A percentile compares a stretch with the other conserved stretches of the same genome.
Conservation (phyloP, 2,113 vertebrate species). For the Phasianus colchicus region DNA sequence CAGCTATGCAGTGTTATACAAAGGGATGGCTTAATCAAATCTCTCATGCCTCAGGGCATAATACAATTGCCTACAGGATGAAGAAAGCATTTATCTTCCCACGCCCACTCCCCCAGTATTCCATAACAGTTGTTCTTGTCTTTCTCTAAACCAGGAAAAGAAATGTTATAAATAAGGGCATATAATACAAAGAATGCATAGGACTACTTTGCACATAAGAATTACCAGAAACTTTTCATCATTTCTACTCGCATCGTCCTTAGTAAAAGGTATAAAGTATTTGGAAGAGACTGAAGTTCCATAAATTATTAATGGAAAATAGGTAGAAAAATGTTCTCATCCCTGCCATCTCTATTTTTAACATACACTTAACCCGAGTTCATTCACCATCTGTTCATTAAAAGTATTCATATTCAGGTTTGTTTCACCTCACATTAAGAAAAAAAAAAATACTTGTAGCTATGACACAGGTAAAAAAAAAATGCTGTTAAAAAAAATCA, state of each 20-base stretch:
- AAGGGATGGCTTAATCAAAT: constrained; percentile 19
- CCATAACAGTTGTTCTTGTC: neutral
- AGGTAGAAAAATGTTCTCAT: neutral
- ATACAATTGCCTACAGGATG: neutral
- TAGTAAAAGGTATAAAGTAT: neutral
- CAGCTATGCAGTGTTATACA: neutral
- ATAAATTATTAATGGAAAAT: neutral
- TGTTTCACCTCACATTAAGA: neutral
- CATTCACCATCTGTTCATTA: neutral
- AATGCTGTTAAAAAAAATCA: neutral
- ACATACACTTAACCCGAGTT: neutral
- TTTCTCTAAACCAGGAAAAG: neutral
- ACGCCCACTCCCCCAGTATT: neutral
- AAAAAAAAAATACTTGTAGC: neutral
- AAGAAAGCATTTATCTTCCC: neutral
- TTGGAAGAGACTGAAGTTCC: neutral
- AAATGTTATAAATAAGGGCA: neutral
- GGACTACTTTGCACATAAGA: neutral
- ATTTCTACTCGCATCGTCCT: neutral
- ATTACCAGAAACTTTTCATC: neutral
- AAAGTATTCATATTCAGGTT: neutral
- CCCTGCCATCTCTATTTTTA: constrained; percentile 1
- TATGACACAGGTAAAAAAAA: neutral
- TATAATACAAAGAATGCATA: neutral
- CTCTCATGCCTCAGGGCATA: constrained; percentile 26